Percentiles rank a stretch among this genome's conserved stretches.
phyloP scores from a whole-genome alignment of 2,888 invertebrate species.

The Panzeria rudis region DNA sequence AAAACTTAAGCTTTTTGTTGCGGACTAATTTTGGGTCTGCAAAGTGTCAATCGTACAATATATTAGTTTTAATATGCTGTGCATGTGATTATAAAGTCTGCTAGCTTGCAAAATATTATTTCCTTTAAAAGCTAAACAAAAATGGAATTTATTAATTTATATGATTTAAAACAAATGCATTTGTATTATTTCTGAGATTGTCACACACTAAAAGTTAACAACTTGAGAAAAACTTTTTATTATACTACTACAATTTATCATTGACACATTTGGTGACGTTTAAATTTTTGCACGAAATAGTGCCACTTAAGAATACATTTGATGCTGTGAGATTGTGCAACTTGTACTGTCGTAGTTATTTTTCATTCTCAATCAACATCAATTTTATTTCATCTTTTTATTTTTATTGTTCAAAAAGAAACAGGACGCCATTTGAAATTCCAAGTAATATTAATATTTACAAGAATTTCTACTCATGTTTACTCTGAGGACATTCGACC shows the following conservation, averaged over 20 bases:
- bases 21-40: no score
- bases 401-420: not conserved
- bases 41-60: no score
- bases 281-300: not conserved
- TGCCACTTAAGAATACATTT: not conserved
- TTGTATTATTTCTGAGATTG: not conserved
- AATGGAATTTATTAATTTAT: no score
- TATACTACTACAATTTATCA: not conserved
- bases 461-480: constrained; percentile 13
- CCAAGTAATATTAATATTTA: not conserved
- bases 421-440: constrained; percentile 8
- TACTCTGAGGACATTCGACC: not conserved
- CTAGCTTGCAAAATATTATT: no score
- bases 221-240: not conserved
- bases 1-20: no score
- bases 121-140: no score
- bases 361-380: constrained; percentile 28
- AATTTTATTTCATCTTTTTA: not conserved
- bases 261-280: not conserved
- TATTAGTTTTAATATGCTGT: no score
- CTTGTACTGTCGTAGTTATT: not conserved
- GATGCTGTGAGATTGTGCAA: not conserved
- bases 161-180: no score
- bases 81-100: no score
- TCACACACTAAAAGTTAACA: not conserved